These are phyloP conservation scores for Lerista edwardsae DNA, from an alignment of 2,797 vertebrate species.

Conservation along the genomic window DNA sequence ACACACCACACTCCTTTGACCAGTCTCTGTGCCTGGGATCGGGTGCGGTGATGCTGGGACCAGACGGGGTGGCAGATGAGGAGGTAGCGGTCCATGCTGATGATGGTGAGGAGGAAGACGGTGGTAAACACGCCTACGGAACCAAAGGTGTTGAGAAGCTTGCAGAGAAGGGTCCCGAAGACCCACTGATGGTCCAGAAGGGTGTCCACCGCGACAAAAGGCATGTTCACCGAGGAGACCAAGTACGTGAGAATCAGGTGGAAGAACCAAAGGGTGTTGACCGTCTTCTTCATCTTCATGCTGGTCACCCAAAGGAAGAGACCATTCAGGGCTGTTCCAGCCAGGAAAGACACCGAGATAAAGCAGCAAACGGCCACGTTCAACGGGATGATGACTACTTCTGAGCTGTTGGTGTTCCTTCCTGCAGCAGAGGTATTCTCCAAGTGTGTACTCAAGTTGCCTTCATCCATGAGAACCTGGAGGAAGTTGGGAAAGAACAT, in stretches of 20 bases:
- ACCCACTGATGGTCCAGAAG: constrained; percentile 52
- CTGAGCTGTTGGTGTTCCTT: neutral
- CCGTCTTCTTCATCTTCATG: constrained; percentile 65
- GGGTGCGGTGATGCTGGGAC: constrained; percentile 54
- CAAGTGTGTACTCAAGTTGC: too few relatives aligned
- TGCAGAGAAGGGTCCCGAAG: constrained; percentile 60
- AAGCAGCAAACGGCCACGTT: neutral
- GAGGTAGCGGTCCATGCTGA: constrained; percentile 63
- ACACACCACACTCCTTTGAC: neutral
- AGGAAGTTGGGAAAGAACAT: neutral
- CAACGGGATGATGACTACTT: neutral
- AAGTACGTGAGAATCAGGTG: constrained; percentile 66
- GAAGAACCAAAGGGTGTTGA: constrained; percentile 62
- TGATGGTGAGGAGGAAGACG: constrained; percentile 59
- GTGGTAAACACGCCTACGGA: constrained; percentile 48
- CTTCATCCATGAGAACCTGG: neutral
- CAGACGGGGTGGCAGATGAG: constrained; percentile 57
- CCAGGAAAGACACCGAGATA: constrained; percentile 18
- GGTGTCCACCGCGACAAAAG: constrained; percentile 43
- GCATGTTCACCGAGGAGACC: constrained; percentile 43
- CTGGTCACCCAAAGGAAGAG: constrained; percentile 66
- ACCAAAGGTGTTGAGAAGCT: constrained; percentile 46
- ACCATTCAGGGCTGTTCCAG: constrained; percentile 51
- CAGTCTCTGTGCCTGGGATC: constrained; percentile 10
- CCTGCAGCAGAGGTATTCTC: neutral